Percentiles rank a stretch among this genome's conserved stretches.
These are phyloP conservation scores for Mus caroli DNA, from an alignment of 2,797 vertebrate species.

Conservation along the genomic window DNA sequence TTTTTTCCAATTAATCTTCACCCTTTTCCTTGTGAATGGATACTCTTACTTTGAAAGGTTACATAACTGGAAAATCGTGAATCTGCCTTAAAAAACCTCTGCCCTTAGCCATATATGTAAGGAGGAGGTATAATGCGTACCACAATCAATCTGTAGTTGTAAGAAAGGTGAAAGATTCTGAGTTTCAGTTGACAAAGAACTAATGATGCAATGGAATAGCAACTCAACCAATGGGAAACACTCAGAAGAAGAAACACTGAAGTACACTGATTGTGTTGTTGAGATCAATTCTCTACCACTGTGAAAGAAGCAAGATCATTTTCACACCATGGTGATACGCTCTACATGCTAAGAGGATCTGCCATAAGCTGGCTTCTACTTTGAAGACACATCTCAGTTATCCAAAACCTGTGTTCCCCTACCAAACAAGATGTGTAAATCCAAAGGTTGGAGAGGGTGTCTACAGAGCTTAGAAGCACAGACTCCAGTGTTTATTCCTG, in stretches of 20 bases:
- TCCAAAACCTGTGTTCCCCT: neutral
- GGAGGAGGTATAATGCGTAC: neutral
- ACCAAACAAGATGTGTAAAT: neutral
- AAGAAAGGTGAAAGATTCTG: neutral
- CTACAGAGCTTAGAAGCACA: neutral
- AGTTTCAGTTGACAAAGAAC: slow-evolving; percentile 4
- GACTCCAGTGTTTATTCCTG: neutral
- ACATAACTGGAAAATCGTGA: neutral
- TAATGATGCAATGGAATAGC: neutral
- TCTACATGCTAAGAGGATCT: neutral
- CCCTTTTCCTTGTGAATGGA: neutral
- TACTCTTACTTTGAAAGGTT: neutral
- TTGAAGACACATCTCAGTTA: neutral
- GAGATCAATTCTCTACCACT: neutral
- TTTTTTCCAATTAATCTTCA: slow-evolving; percentile 4
- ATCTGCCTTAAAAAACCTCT: neutral
- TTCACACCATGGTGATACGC: neutral
- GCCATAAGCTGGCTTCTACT: neutral
- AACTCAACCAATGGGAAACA: neutral
- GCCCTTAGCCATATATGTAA: neutral
- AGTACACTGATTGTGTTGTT: neutral
- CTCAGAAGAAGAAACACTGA: neutral
- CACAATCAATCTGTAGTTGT: neutral
- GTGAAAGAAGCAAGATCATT: neutral
- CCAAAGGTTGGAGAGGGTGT: rapidly evolving